Conservation (phyloP, 2,113 vertebrate genomes). For the Echinops telfairi region DNA sequence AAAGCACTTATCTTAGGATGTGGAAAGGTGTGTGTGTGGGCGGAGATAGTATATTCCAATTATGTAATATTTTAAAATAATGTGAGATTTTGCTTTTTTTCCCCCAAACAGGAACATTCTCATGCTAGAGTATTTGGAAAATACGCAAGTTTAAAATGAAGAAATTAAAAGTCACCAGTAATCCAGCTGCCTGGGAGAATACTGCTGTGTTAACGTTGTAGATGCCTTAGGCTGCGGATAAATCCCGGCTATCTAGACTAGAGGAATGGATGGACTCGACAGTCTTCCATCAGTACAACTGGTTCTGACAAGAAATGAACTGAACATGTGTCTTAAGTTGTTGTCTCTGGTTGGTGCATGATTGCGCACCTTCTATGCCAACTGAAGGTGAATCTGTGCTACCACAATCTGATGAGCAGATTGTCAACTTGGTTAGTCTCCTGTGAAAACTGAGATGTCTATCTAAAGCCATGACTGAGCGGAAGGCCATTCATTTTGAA, state of each 20-base stretch:
- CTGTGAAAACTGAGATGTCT: slow-evolving; percentile 16
- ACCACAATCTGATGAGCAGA: slow-evolving; percentile 47
- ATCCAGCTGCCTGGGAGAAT: slow-evolving; percentile 75
- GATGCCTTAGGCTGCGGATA: slow-evolving; percentile 47
- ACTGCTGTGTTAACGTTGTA: slow-evolving; percentile 69
- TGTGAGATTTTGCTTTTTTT: slow-evolving; percentile 74
- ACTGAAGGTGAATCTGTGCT: slow-evolving; percentile 62
- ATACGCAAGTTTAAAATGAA: slow-evolving; percentile 80
- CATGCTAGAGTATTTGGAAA: slow-evolving; percentile 82
- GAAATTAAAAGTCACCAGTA: slow-evolving; percentile 77
- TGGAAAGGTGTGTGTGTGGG: background rate
- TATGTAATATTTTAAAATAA: slow-evolving; percentile 76
- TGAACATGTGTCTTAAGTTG: slow-evolving; percentile 52
- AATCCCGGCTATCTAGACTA: background rate
- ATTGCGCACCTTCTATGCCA: slow-evolving; percentile 24
- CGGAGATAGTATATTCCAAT: slow-evolving; percentile 48
- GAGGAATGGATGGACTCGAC: slow-evolving; percentile 73
- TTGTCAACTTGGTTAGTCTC: slow-evolving; percentile 35
- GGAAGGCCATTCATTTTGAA: background rate
- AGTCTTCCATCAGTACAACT: slow-evolving; percentile 68
- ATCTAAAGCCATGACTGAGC: background rate
- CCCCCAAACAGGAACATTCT: slow-evolving; percentile 79
- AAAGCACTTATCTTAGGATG: background rate
- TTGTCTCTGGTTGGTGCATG: slow-evolving; percentile 64
- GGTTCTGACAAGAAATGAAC: slow-evolving; percentile 71